Percentiles rank a stretch among this genome's conserved stretches.
phyloP scores from a whole-genome alignment of 2,888 invertebrate genomes.

The Dendrolimus houi region DNA sequence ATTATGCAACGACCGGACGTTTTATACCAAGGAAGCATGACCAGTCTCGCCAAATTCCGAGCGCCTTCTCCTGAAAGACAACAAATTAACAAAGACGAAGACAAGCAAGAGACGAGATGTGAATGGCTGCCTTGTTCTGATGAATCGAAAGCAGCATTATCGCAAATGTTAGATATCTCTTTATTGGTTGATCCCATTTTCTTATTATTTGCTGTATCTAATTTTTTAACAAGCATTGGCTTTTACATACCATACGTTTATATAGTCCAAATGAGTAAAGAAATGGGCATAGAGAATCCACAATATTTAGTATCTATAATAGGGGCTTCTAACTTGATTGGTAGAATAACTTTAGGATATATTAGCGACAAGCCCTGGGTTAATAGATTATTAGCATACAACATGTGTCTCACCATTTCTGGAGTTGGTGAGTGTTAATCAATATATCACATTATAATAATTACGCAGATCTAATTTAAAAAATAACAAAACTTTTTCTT shows the following conservation, averaged over 20 bases:
- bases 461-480: background rate
- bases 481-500: conserved; percentile 1
- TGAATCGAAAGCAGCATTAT: conserved; percentile 82
- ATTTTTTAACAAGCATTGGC: conserved; percentile 96
- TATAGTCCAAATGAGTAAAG: conserved; percentile 83
- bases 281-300: conserved; percentile 77
- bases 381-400: conserved; percentile 93
- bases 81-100: conserved; percentile 53
- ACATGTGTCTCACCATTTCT: conserved; percentile 89
- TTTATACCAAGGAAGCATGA: conserved; percentile 88
- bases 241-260: conserved; percentile 96
- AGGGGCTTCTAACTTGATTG: conserved; percentile 92
- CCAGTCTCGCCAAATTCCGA: conserved; percentile 71
- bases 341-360: conserved; percentile 91
- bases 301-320: conserved; percentile 86
- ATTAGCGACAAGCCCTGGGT: conserved; percentile 93
- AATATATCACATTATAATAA: conserved; percentile 2
- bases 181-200: conserved; percentile 91
- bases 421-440: conserved; percentile 83
- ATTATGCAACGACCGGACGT: conserved; percentile 92
- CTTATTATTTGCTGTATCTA: conserved; percentile 92
- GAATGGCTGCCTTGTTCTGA: conserved; percentile 80
- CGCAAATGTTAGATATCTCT: conserved; percentile 90
- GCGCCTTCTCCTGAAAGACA: conserved; percentile 68
- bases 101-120: conserved; percentile 61